Evolutionary conservation across 1,140 invertebrate genomes (phyloP), one percentile per base, ranked within the genome.

Genomic region (Ptiloglossa arizonensis): DNA sequence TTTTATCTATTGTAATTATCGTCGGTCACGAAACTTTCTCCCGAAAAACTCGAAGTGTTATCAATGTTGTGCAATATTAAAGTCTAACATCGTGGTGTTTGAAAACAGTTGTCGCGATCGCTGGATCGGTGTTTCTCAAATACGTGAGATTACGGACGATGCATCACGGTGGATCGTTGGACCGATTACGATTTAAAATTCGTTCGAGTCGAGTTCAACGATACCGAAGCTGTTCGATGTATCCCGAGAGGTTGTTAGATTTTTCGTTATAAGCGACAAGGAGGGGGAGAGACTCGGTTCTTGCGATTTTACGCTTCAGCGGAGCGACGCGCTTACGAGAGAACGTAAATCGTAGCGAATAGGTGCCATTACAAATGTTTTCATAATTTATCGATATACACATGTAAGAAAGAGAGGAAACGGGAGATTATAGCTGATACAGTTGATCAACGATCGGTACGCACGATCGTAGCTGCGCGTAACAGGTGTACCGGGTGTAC

Each of bases 41-140:
- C 56, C 27, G 46, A 64, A 48, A 48, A 69, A 54, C 50, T 86
- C 66, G 85, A 86, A 52, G 57, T 87, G 73, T 87, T 86, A 87
- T 87, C 76, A 76, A 86, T 87, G 86, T 87, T 85, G 80, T 87
- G 81, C 83, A 87, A 86, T 86, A 86, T 81, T 81, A 83, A 87
- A 74, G 77, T 84, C 83, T 83, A 83, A 84, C 76, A 79, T 71
- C 81, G 77, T n/a, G 75, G 63, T 86, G 80, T 82, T 82, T 76
- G 68, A 75, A 63, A 66, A 70, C 81, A 67, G 70, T 80, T 68
- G 48, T 52, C 54, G 62, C 38, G 54, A 80, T 80, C 62, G 74
- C 59, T 87, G 86, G 86, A 82, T 72, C 88, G 89, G 89, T 89
- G 89, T 90, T 90, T 90, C 87, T 90, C 89, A 85, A 88, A 83